Percentiles rank a stretch among this genome's conserved stretches.
Evolutionary conservation across 2,113 vertebrate species (phyloP).

Genomic region (Lathamus discolor): DNA sequence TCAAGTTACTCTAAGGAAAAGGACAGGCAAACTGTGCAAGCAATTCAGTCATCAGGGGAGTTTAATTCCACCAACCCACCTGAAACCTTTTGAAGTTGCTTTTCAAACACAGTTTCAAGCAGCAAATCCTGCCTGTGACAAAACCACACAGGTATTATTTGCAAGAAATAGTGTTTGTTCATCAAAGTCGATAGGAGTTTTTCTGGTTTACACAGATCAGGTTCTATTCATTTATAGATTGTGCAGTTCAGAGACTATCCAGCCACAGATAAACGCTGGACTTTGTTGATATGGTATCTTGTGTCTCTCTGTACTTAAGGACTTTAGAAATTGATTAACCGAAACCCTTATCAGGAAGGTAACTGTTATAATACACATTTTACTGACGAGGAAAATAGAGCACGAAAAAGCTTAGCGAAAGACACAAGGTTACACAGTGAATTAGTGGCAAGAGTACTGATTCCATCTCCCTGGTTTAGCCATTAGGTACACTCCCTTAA

Average conservation of each 20-base stretch:
- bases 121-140: neutral
- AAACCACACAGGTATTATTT: neutral
- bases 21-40: slow-evolving; percentile 3
- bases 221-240: neutral
- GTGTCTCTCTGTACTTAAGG: slow-evolving; percentile 45
- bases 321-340: slow-evolving; percentile 66
- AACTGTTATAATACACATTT: slow-evolving; percentile 50
- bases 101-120: neutral
- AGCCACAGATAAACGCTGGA: slow-evolving; percentile 6
- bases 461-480: slow-evolving; percentile 29
- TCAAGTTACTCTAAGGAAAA: neutral
- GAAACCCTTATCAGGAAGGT: slow-evolving; percentile 50
- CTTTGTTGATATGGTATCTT: slow-evolving; percentile 58
- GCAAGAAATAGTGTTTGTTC: neutral
- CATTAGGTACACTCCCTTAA: slow-evolving; percentile 26
- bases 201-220: neutral
- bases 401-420: neutral
- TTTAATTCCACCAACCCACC: slow-evolving; percentile 16
- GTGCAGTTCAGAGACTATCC: slow-evolving; percentile 24
- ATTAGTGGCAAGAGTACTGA: slow-evolving; percentile 51
- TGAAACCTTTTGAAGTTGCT: slow-evolving; percentile 24
- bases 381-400: slow-evolving; percentile 18
- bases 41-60: neutral
- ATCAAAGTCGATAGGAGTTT: slow-evolving; percentile 5
- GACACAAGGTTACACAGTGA: slow-evolving; percentile 48